phyloP scores from a whole-genome alignment of 2,113 vertebrate genomes.

The Nannobrachium achirus region DNA sequence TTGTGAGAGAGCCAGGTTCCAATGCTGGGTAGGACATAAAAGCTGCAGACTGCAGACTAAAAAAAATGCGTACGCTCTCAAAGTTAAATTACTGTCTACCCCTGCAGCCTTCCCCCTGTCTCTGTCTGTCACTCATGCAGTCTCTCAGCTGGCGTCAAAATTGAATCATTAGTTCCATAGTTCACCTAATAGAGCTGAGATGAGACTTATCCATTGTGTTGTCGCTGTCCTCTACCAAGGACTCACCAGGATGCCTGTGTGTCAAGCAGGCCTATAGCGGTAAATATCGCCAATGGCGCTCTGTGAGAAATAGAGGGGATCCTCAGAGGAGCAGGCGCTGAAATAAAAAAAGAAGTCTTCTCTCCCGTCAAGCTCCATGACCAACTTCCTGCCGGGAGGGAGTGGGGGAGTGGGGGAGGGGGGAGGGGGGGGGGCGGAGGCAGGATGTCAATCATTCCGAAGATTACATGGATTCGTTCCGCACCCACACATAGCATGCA shows the following conservation, averaged over 20 bases:
- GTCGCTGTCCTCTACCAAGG: slow-evolving; percentile 1
- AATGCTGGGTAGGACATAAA: no score
- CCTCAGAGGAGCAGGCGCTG: slow-evolving; percentile 10
- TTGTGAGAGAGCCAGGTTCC: no score
- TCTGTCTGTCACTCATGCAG: not conserved
- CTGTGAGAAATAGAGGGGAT: not conserved
- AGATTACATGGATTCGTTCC: slow-evolving; percentile 68
- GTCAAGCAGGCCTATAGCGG: not conserved
- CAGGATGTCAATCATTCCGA: slow-evolving; percentile 64
- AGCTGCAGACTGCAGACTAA: no score
- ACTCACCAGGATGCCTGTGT: slow-evolving; percentile 2
- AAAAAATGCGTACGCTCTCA: no score
- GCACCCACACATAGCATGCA: slow-evolving; percentile 46
- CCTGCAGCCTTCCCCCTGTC: not conserved
- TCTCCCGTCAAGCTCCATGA: slow-evolving; percentile 47
- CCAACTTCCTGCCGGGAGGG: slow-evolving; percentile 43
- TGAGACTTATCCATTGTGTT: slow-evolving; percentile 13
- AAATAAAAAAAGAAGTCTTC: slow-evolving; percentile 36
- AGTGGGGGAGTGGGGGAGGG: slow-evolving; percentile 6
- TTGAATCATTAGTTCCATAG: not conserved
- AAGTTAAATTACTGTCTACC: not conserved
- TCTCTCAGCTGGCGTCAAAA: not conserved
- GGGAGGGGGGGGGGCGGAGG: not conserved
- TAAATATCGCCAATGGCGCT: not conserved
- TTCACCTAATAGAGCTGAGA: not conserved